Percentiles rank a stretch among this genome's conserved stretches.
phyloP scores from a whole-genome alignment of 2,888 invertebrate species.

The Lathronympha strigana region DNA sequence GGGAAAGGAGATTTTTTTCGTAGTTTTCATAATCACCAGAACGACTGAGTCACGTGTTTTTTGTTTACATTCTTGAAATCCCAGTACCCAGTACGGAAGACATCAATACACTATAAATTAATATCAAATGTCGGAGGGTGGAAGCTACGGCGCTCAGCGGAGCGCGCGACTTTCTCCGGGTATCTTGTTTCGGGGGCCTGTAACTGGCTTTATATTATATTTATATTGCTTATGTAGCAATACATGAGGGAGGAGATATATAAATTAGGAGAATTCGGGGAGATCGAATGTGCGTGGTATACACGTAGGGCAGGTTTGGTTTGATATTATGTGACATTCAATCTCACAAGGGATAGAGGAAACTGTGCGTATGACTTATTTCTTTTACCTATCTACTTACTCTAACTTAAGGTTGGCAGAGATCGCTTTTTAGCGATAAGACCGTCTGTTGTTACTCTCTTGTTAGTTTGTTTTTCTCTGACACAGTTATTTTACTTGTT shows the following conservation, averaged over 20 bases:
- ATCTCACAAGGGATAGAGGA: neutral
- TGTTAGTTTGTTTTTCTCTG: no score
- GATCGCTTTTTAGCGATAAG: no score
- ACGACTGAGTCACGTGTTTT: no score
- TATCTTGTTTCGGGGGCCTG: slow-evolving; percentile 34
- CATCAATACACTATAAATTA: slow-evolving; percentile 5
- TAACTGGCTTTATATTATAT: slow-evolving; percentile 39
- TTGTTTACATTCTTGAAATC: no score
- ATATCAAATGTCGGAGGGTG: slow-evolving; percentile 23
- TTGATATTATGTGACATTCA: neutral
- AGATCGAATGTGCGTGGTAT: slow-evolving; percentile 15
- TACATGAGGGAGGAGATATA: slow-evolving; percentile 26
- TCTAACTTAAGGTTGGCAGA: no score
- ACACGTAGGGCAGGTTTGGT: neutral
- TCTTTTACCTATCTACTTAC: no score
- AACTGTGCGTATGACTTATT: no score
- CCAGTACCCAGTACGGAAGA: no score
- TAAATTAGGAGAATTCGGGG: slow-evolving; percentile 21
- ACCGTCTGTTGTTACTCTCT: no score
- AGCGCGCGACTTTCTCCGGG: slow-evolving; percentile 29
- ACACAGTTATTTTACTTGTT: no score
- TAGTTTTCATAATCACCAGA: no score
- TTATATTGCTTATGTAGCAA: slow-evolving; percentile 29
- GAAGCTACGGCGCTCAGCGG: slow-evolving; percentile 15
- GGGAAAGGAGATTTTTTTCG: no score